A percentile compares a stretch with the other conserved stretches of the same genome.
Conservation (phyloP, 2,888 invertebrate genomes). For the Aspidapion aeneum region DNA sequence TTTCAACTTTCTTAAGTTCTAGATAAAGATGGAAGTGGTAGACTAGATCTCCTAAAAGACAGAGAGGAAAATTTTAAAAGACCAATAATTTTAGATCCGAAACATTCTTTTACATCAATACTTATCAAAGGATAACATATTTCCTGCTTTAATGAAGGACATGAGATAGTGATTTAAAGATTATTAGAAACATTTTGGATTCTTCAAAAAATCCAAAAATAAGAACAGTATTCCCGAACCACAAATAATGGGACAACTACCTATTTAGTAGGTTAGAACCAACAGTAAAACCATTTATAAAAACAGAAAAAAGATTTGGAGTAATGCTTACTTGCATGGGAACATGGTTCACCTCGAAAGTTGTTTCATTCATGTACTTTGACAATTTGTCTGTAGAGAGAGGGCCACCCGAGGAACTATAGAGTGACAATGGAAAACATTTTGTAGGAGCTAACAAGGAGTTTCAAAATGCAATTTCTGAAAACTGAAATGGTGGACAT, state of each 20-base stretch:
- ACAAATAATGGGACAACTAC: neutral
- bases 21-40: neutral
- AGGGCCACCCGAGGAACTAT: neutral
- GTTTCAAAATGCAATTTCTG: neutral
- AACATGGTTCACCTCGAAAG: neutral
- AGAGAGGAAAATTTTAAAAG: too few species aligned
- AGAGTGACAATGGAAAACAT: neutral
- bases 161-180: neutral
- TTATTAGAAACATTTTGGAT: neutral
- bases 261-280: conserved; percentile 4
- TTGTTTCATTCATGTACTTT: neutral
- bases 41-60: too few species aligned
- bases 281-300: neutral
- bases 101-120: neutral
- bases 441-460: neutral
- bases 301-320: neutral
- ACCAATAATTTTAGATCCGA: too few species aligned
- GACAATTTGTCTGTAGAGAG: neutral
- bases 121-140: neutral
- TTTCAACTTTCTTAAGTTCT: neutral
- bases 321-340: neutral
- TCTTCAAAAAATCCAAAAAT: neutral
- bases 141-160: neutral
- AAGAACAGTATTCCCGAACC: neutral
- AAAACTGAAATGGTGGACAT: neutral